Evolutionary conservation across 35 echinoderm and acorn worm species (phyloP).

Genomic region (Diadema setosum): DNA sequence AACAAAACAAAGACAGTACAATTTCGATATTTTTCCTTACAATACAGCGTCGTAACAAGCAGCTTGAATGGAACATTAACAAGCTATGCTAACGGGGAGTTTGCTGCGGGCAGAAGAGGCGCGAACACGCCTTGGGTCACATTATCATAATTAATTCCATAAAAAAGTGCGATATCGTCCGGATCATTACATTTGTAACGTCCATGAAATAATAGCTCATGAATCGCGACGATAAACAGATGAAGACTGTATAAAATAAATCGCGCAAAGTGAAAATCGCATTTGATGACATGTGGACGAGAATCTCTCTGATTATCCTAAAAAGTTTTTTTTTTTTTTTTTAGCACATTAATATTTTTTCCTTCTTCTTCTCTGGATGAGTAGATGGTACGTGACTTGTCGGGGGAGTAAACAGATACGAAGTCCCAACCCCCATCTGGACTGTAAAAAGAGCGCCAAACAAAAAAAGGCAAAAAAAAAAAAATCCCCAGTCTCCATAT

Average conservation of each 20-base stretch:
- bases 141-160: not conserved
- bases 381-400: not conserved
- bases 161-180: not conserved
- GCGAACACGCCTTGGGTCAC: no score
- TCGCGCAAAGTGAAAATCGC: not conserved
- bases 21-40: no score
- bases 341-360: not conserved
- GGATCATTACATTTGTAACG: not conserved
- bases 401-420: not conserved
- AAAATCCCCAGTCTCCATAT: conserved; percentile 24
- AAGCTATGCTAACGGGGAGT: no score
- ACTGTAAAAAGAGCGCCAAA: conserved; percentile 2
- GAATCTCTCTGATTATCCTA: not conserved
- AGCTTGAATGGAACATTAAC: no score
- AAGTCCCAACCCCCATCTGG: not conserved
- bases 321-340: not conserved
- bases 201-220: not conserved
- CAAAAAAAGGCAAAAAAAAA: conserved; percentile 5
- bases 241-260: not conserved
- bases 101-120: no score
- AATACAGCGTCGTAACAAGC: no score
- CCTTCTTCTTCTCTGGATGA: not conserved
- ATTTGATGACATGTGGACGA: not conserved
- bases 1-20: no score
- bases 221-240: not conserved